Conservation (phyloP, 1,140 invertebrate species). For the Mya arenaria region DNA sequence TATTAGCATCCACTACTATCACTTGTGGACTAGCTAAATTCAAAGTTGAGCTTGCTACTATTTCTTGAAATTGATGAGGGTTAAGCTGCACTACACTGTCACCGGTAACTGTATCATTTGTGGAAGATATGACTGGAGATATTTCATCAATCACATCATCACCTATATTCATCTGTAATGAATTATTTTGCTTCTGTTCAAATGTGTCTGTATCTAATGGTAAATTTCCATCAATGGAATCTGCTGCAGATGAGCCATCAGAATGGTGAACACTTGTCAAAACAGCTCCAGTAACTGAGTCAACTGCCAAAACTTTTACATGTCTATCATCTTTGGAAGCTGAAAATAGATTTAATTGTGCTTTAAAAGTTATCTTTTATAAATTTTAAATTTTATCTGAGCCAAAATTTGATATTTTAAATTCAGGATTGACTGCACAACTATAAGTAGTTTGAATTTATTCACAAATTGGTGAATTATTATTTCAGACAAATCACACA, state of each 20-base stretch:
- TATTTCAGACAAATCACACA: too few relatives aligned
- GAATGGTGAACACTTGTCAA: constrained; percentile 41
- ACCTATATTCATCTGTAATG: too few relatives aligned
- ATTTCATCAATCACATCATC: too few relatives aligned
- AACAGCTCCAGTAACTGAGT: constrained; percentile 54
- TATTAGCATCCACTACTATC: constrained; percentile 52
- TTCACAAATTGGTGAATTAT: too few relatives aligned
- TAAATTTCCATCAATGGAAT: constrained; percentile 46
- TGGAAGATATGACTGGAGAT: too few relatives aligned
- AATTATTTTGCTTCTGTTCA: not conserved
- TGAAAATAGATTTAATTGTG: too few relatives aligned
- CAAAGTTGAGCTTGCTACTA: not conserved
- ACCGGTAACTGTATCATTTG: too few relatives aligned
- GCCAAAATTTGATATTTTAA: too few relatives aligned
- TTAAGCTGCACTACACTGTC: not conserved
- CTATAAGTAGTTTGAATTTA: too few relatives aligned
- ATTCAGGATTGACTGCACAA: too few relatives aligned
- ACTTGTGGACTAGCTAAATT: constrained; percentile 43
- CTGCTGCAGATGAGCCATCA: constrained; percentile 41
- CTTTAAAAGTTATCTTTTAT: too few relatives aligned
- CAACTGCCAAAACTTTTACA: constrained; percentile 58
- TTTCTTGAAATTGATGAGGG: not conserved
- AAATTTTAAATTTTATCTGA: too few relatives aligned
- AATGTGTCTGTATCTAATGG: constrained; percentile 5
- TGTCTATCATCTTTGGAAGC: constrained; percentile 33